Percentiles rank a stretch among this genome's conserved stretches.
These are phyloP conservation scores for Gallirallus australis DNA, from an alignment of 2,797 vertebrate genomes.

Conservation along the genomic window DNA sequence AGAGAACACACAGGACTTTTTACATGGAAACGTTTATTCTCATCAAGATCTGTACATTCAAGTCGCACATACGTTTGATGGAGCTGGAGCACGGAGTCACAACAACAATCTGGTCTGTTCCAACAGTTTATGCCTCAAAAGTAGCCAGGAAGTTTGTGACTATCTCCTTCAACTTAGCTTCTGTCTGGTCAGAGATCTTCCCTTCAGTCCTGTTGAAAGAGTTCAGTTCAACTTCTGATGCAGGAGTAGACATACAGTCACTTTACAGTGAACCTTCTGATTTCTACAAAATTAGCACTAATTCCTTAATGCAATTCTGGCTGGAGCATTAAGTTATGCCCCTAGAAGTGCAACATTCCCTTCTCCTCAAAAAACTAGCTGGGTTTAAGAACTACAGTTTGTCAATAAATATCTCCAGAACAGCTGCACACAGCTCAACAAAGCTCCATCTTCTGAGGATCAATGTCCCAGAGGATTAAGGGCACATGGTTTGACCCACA, in stretches of 20 bases:
- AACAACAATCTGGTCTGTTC: slow-evolving; percentile 53
- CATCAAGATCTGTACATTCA: no score
- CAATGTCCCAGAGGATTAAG: no score
- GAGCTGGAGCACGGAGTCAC: slow-evolving; percentile 74
- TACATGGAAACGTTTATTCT: no score
- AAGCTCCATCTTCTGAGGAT: not conserved
- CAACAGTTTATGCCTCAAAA: slow-evolving; percentile 80
- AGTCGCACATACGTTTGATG: slow-evolving; percentile 49
- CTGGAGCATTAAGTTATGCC: accelerated
- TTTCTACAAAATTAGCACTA: not conserved
- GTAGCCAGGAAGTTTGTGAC: slow-evolving; percentile 89
- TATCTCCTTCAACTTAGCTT: slow-evolving; percentile 92
- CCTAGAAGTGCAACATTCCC: accelerated
- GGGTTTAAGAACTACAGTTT: not conserved
- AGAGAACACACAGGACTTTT: no score
- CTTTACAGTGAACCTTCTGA: not conserved
- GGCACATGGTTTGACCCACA: accelerated
- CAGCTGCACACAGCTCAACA: accelerated
- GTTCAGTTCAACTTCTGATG: not conserved
- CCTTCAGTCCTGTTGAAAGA: slow-evolving; percentile 85
- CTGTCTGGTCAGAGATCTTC: slow-evolving; percentile 90
- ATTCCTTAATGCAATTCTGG: not conserved
- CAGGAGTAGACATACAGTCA: accelerated
- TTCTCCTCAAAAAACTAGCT: no score
- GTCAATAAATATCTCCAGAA: not conserved